Evolutionary conservation across 1,140 invertebrate species (phyloP), one percentile per base, ranked within the genome.

Genomic region (Heliothis subflexa): DNA sequence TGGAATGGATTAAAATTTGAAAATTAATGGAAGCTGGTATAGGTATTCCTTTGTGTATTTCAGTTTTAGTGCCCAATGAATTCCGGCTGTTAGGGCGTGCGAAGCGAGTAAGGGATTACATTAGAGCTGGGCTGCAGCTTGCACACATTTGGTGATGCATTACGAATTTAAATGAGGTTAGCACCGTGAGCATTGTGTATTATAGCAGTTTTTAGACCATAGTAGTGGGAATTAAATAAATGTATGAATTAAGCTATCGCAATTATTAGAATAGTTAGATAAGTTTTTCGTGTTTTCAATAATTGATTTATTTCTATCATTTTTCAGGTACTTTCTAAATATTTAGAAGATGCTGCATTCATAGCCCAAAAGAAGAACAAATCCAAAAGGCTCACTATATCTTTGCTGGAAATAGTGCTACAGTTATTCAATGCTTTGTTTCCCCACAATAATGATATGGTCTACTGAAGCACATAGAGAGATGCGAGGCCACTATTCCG

Each of bases 51-150:
- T 47, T 45, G 40, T 64, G 61, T 16, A 47, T 47, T 64, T 4
- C 61, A 64, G 40, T 47, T 18, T 64, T 64, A 64, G 9, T 64
- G 45, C 45, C 21, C 55, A 21, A 57, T 55, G 54, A 40, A 40
- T 40, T 18, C 18, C 16, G 54, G 7, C 55, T 13, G 54, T 10
- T 14, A 45, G 61, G 40, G 61, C 40, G 33, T 47, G 40, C 45
- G 61, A 64, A 64, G 11, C 40, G 61, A 64, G 40, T 16, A 45
- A 62, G 33, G 61, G 61, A 62, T 62, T 62, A 62, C 61, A 45
- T 62, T 62, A 62, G 33, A 62, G 61, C 40, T 40, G 61, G 61
- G 61, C 14, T 45, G 61, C 28, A 62, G 28, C n/a, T 13, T 62
- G 28, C 13, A 16, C 28, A 13, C 40, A 4, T 62, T 14, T 40